phyloP scores from a whole-genome alignment of 1,140 invertebrate genomes.

The Drosophila repletoides region DNA sequence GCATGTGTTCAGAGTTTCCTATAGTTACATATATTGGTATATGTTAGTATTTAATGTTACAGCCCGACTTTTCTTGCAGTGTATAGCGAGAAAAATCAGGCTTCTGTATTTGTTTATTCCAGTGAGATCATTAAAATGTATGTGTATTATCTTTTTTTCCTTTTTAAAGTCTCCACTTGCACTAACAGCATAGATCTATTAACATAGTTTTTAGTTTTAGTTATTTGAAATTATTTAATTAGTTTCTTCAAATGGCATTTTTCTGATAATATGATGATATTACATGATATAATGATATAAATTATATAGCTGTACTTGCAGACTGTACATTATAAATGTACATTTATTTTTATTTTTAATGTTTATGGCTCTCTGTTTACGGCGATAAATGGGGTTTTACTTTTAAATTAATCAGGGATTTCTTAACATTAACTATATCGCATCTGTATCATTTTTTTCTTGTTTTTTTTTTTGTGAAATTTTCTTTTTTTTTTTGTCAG shows the following conservation, averaged over 20 bases:
- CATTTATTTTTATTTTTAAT: constrained; percentile 3
- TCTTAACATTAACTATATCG: constrained; percentile 32
- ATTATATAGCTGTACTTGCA: constrained; percentile 20
- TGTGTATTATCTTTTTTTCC: constrained; percentile 34
- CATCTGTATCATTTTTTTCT: constrained; percentile 11
- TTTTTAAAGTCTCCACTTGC: constrained; percentile 50
- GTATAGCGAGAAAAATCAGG: background rate
- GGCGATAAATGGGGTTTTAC: background rate
- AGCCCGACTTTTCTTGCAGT: constrained; percentile 10
- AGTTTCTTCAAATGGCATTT: constrained; percentile 37
- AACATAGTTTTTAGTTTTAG: constrained; percentile 20
- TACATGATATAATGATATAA: constrained; percentile 5
- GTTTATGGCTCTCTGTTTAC: constrained; percentile 26
- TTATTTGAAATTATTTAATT: constrained; percentile 34
- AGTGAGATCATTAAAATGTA: constrained; percentile 71
- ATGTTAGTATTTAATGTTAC: constrained; percentile 46
- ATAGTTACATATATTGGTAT: constrained; percentile 34
- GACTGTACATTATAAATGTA: constrained; percentile 21
- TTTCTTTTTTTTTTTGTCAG: constrained; percentile 27
- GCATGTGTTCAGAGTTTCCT: constrained; percentile 36
- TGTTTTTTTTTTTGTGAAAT: background rate
- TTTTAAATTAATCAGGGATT: constrained; percentile 23
- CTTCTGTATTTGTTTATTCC: constrained; percentile 41
- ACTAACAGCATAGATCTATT: constrained; percentile 27
- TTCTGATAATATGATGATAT: too few species aligned